phyloP scores from a whole-genome alignment of 2,797 vertebrate species.

The Dicrostonyx torquatus region DNA sequence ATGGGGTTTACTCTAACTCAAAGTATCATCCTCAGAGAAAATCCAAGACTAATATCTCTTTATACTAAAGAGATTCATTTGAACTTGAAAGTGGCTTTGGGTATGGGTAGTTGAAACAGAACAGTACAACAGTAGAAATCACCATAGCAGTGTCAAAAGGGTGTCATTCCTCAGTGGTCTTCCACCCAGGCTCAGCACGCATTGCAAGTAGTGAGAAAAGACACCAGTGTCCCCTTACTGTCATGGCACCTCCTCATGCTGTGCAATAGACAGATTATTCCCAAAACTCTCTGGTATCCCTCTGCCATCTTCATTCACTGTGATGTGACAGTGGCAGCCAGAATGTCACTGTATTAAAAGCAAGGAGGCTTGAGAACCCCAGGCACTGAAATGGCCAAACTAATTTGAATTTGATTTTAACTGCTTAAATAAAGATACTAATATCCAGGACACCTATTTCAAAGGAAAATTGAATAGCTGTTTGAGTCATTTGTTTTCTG shows the following conservation, averaged over 20 bases:
- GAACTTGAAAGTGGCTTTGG: not conserved
- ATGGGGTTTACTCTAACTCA: not conserved
- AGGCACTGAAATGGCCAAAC: not conserved
- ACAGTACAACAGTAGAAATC: not conserved
- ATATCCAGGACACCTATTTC: not conserved
- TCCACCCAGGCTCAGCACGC: not conserved
- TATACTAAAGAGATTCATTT: not conserved
- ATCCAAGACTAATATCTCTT: not conserved
- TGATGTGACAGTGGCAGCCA: fast-evolving
- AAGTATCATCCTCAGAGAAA: not conserved
- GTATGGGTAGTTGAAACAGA: not conserved
- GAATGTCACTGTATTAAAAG: not conserved
- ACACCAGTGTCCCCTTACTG: fast-evolving
- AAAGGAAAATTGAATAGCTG: not conserved
- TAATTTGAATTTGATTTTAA: not conserved
- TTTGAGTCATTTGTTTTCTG: not conserved
- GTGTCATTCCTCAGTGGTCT: not conserved
- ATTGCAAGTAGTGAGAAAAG: not conserved
- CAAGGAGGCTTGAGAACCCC: not conserved
- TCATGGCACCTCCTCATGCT: not conserved
- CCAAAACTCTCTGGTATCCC: not conserved
- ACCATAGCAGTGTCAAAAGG: not conserved
- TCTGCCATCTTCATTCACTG: not conserved
- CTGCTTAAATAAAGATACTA: not conserved
- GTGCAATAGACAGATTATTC: not conserved